Conservation (phyloP, 1,140 invertebrate species). For the Neocloeon triangulifer region DNA sequence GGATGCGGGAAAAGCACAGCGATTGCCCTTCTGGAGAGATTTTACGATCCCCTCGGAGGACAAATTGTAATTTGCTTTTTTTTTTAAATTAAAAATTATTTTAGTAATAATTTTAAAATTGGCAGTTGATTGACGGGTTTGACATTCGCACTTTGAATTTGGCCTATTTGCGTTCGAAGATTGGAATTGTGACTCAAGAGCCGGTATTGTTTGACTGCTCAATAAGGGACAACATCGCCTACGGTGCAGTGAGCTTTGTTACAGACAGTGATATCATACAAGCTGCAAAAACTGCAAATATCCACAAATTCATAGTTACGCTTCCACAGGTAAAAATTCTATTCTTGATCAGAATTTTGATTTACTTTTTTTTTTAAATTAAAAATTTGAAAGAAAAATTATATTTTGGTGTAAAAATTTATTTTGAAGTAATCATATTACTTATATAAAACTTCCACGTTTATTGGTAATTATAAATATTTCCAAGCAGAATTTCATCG, state of each 20-base stretch:
- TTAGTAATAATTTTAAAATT: neutral
- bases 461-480: too few relatives aligned
- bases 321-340: conserved; percentile 18
- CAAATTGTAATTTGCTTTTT: conserved; percentile 10
- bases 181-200: conserved; percentile 29
- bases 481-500: too few relatives aligned
- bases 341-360: too few relatives aligned
- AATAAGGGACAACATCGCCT: conserved; percentile 27
- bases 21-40: conserved; percentile 22
- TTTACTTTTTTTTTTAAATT: too few relatives aligned
- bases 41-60: conserved; percentile 22
- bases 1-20: conserved; percentile 32
- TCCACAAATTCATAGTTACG: conserved; percentile 25
- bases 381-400: too few relatives aligned
- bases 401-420: too few relatives aligned
- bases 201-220: conserved; percentile 25
- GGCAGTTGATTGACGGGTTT: conserved; percentile 8
- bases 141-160: conserved; percentile 11
- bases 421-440: too few relatives aligned
- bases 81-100: neutral
- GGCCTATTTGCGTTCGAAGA: conserved; percentile 10
- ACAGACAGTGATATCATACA: conserved; percentile 16
- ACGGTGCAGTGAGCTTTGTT: conserved; percentile 13
- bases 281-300: conserved; percentile 27
- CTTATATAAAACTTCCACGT: too few relatives aligned